Evolutionary conservation across 2,888 invertebrate genomes (phyloP).

Genomic region (Criorhina ranunculi): DNA sequence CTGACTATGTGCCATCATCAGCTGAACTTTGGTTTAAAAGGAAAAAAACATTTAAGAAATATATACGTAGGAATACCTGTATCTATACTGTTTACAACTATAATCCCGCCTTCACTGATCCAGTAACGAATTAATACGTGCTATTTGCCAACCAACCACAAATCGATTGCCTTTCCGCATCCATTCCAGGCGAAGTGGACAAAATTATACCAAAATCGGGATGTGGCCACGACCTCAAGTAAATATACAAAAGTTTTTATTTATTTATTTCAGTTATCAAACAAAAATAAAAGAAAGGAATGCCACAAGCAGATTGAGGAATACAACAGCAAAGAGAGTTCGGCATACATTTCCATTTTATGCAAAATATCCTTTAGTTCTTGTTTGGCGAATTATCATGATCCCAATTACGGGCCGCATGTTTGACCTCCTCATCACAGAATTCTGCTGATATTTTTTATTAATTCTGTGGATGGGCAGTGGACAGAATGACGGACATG

Average conservation of each 20-base stretch:
- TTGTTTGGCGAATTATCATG: constrained; percentile 63
- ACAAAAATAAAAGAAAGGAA: constrained; percentile 18
- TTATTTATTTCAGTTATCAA: constrained; percentile 13
- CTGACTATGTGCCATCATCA: constrained; percentile 6
- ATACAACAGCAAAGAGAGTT: constrained; percentile 6
- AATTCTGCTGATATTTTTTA: constrained; percentile 21
- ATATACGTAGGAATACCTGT: neutral
- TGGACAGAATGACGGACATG: neutral
- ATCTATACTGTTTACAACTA: constrained; percentile 49
- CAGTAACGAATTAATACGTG: constrained; percentile 52
- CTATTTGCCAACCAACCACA: constrained; percentile 50
- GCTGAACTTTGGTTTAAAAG: constrained; percentile 19
- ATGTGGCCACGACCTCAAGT: constrained; percentile 44
- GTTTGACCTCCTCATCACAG: constrained; percentile 26
- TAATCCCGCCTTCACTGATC: constrained; percentile 62
- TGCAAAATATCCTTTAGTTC: constrained; percentile 62
- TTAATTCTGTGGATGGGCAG: constrained; percentile 19
- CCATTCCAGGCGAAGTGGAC: constrained; percentile 4
- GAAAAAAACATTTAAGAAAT: constrained; percentile 37
- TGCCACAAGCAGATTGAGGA: constrained; percentile 6
- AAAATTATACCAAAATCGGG: constrained; percentile 47
- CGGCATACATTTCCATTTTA: constrained; percentile 63
- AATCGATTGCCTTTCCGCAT: constrained; percentile 54
- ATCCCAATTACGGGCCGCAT: constrained; percentile 59
- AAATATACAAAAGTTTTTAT: constrained; percentile 48